phyloP scores from a whole-genome alignment of 1,140 invertebrate genomes.

The Micrasema longulum region DNA sequence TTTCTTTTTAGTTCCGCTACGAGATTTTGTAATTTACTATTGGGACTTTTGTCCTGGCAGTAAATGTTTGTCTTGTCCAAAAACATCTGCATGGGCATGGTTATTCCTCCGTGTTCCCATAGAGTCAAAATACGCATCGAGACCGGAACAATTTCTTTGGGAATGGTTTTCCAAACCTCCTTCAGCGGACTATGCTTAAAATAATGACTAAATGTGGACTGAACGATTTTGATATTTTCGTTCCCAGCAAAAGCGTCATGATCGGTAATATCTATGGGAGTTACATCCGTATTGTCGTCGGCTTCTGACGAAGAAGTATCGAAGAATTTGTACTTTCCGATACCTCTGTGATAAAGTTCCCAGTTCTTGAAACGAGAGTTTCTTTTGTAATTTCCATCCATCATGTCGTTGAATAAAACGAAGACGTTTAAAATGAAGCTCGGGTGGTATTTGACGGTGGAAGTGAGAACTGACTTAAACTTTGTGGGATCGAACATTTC shows the following conservation, averaged over 20 bases:
- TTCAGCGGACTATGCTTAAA: constrained; percentile 50
- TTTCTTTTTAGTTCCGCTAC: constrained; percentile 41
- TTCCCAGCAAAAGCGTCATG: not conserved
- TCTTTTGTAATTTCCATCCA: constrained; percentile 43
- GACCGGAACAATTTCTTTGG: constrained; percentile 40
- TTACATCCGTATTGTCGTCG: constrained; percentile 12
- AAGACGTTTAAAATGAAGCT: constrained; percentile 46
- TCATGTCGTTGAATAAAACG: constrained; percentile 46
- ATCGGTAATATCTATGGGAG: not conserved
- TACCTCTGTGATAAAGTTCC: constrained; percentile 44
- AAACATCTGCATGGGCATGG: constrained; percentile 51
- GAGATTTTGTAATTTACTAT: constrained; percentile 39
- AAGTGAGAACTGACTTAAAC: constrained; percentile 27
- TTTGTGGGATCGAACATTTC: constrained; percentile 42
- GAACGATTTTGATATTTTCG: constrained; percentile 44
- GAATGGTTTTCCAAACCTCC: constrained; percentile 41
- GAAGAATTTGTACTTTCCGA: constrained; percentile 47
- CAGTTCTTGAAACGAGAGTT: constrained; percentile 50
- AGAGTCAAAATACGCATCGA: constrained; percentile 46
- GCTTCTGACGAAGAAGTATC: constrained; percentile 48
- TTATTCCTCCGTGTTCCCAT: constrained; percentile 51
- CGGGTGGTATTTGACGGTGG: constrained; percentile 38
- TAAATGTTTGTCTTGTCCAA: constrained; percentile 45
- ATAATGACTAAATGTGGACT: constrained; percentile 51
- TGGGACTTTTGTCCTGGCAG: constrained; percentile 29